Evolutionary conservation across 1,140 invertebrate genomes (phyloP), one percentile per base, ranked within the genome.

Genomic region (Marisa cornuarietis): DNA sequence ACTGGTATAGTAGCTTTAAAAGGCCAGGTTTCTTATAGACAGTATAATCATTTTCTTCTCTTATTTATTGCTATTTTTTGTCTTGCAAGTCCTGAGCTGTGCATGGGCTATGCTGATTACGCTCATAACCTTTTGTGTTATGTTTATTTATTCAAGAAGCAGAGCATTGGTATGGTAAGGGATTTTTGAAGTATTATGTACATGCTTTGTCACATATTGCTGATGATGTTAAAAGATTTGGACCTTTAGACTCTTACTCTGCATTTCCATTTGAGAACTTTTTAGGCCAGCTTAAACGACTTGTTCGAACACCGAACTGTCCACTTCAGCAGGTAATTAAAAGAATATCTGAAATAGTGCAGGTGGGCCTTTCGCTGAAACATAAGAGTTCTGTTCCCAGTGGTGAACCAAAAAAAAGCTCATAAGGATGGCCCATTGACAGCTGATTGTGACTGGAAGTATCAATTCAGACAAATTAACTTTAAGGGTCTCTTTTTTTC

Each of bases 261-360:
- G 84, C 90, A 24, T 93, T 92, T 84, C 79, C 83, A 49, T 92
- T 92, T 89, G 92, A 93, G 88, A 92, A 90, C 83, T 88, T 86
- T 79, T 80, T 92, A 68, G 75, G 86, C 68, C 78, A 85, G 73
- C 80, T 92, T 20, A 92, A 92, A 87, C 83, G 82, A 71, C 73
- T 84, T 18, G 72, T 88, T 20, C 78, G 85, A 42, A 86, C 84
- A 80, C 78, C 81, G 71, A 80, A 83, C 20, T 74, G 69, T 68
- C 84, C 86, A 22, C 76, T 90, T 49, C 65, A 82, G 66, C 89
- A 90, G 84, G 72, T 89, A 49, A 71, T 85, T 65, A 85, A 86
- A 24, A 81, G 88, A 82, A 54, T 85, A n/a, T 62, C 73, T 62
- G 87, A 90, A 78, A 84, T 62, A 76, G 24, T 66, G 76, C 24